Conservation (phyloP, 1,140 invertebrate genomes). For the Centruroides vittatus region DNA sequence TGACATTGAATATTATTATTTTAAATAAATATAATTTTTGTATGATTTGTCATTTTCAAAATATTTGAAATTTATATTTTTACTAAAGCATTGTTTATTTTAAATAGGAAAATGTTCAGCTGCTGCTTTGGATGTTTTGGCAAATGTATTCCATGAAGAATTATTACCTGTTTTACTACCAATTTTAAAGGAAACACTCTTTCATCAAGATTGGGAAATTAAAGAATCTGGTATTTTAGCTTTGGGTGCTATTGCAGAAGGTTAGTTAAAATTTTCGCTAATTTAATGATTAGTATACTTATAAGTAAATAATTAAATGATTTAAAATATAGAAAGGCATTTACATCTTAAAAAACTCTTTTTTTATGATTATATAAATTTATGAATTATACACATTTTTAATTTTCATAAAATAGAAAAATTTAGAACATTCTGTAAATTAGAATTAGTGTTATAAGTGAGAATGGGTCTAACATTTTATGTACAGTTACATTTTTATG, state of each 20-base stretch:
- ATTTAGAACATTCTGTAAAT: too few species aligned
- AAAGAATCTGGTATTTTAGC: slow-evolving; percentile 93
- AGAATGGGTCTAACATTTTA: too few species aligned
- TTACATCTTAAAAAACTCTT: slow-evolving; percentile 5
- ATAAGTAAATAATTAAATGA: neutral
- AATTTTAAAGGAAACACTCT: slow-evolving; percentile 91
- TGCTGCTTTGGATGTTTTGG: slow-evolving; percentile 89
- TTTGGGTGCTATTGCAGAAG: slow-evolving; percentile 96
- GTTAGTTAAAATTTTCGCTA: slow-evolving; percentile 23
- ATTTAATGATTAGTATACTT: too few species aligned
- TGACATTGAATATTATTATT: too few species aligned
- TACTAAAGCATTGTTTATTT: neutral
- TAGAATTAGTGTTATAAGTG: too few species aligned
- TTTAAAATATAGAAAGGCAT: neutral
- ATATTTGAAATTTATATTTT: too few species aligned
- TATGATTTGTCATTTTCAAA: too few species aligned
- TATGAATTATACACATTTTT: too few species aligned
- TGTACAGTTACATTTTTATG: too few species aligned
- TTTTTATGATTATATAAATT: slow-evolving; percentile 1
- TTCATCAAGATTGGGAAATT: slow-evolving; percentile 90
- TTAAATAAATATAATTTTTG: too few species aligned
- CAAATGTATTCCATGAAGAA: slow-evolving; percentile 93
- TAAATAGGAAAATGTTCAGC: slow-evolving; percentile 78
- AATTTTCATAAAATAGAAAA: too few species aligned
- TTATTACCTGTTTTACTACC: slow-evolving; percentile 85